Base-by-base conservation (phyloP, 2,888 invertebrate genomes). In the Sericinus montela region DNA sequence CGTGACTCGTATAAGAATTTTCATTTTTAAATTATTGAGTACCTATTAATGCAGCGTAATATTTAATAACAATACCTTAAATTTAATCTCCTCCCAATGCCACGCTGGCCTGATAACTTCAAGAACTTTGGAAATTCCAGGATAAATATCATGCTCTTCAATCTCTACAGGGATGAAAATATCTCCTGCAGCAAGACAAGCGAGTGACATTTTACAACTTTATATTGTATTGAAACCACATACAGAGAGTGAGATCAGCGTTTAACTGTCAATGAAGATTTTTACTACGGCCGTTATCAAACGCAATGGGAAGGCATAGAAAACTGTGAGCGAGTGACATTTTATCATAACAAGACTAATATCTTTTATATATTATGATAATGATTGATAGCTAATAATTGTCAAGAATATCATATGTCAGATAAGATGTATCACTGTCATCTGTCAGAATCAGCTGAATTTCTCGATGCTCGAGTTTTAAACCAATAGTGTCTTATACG, bases 51-150 rank as follows among this genome's bases (percentile, higher is more conserved):
- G n/a, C n/a, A n/a, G n/a, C n/a, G n/a, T n/a, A n/a, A 34, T 29
- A 38, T 19, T 2, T 28, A 25, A 28, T 19, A 19, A 9, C 58
- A n/a, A n/a, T 87, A 96, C 96, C 93, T 95, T 95, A 73, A 93
- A 93, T 64, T 90, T 87, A 52, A 95, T 89, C 63, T 90, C 82
- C 56, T 91, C 87, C 52, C 83, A 63, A 47, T 90, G 76, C 96
- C 96, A 97, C 35, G 87, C 63, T 13, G 95, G 94, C 69, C 94
- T 90, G 58, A 96, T 91, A 40, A 80, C 81, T 75, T 90, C 83
- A 51, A 96, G 83, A 63, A 96, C 84, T 70, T 92, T 81, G 58
- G 88, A 78, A 45, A 95, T 94, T 60, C 94, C 95, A 35, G 83
- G 80, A 58, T 91, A 89, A 41, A 95, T 86, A 72, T 93, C 87